Conservation (phyloP, 2,797 vertebrate species). For the Orestias chungarensis region DNA sequence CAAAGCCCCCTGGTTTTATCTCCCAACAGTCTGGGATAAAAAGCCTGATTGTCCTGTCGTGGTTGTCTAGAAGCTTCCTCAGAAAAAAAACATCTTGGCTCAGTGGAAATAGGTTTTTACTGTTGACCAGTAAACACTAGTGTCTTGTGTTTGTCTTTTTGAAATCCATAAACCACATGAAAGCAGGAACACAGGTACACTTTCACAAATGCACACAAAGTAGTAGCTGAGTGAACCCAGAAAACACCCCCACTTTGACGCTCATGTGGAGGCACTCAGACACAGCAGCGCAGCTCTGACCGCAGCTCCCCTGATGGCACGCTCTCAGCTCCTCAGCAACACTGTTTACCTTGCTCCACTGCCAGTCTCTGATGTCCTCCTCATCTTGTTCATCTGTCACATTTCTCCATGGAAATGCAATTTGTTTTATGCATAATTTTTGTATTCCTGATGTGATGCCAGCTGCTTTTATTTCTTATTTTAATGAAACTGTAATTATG, state of each 20-base stretch:
- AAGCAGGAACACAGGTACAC: conserved; percentile 12
- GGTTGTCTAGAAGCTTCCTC: neutral
- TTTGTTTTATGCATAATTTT: conserved; percentile 41
- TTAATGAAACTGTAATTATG: conserved; percentile 63
- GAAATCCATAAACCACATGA: conserved; percentile 14
- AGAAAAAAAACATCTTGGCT: conserved; percentile 6
- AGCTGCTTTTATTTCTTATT: conserved; percentile 54
- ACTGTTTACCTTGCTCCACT: conserved; percentile 30
- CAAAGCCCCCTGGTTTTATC: neutral
- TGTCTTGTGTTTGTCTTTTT: conserved; percentile 34
- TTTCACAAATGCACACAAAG: neutral
- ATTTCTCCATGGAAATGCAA: conserved; percentile 43
- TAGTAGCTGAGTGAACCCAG: neutral
- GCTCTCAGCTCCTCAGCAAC: conserved; percentile 42
- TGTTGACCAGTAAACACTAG: conserved; percentile 2
- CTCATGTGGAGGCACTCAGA: conserved; percentile 32
- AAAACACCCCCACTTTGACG: conserved; percentile 26
- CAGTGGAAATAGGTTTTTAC: conserved; percentile 3
- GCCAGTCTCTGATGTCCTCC: conserved; percentile 18
- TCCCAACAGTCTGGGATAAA: conserved; percentile 19
- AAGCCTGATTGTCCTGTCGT: neutral
- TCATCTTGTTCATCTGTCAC: conserved; percentile 10
- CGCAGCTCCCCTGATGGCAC: conserved; percentile 27
- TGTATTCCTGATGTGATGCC: conserved; percentile 34
- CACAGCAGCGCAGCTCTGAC: conserved; percentile 20